A percentile compares a stretch with the other conserved stretches of the same genome.
These are phyloP conservation scores for Procambarus clarkii DNA, from an alignment of 1,140 invertebrate genomes.

Conservation along the genomic window DNA sequence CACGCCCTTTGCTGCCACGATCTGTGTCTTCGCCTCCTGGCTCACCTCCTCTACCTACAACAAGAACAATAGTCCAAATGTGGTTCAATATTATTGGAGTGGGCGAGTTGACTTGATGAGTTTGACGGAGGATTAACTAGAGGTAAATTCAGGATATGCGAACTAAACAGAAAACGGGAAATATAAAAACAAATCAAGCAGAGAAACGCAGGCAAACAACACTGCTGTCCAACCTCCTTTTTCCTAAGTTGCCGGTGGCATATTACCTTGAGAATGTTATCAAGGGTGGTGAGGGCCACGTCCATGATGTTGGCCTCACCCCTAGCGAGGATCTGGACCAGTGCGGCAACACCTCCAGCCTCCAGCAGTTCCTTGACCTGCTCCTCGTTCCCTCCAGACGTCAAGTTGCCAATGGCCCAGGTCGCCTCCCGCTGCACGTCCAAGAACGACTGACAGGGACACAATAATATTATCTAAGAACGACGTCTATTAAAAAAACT, in stretches of 20 bases:
- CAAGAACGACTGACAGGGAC: conserved; percentile 88
- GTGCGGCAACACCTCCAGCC: conserved; percentile 91
- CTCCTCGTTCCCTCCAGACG: conserved; percentile 94
- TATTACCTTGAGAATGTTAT: conserved; percentile 89
- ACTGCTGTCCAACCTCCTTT: too few species aligned
- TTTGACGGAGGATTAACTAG: too few species aligned
- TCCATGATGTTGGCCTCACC: conserved; percentile 86
- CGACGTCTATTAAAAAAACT: too few species aligned
- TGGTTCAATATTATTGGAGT: too few species aligned
- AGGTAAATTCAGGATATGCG: too few species aligned
- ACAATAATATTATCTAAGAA: too few species aligned
- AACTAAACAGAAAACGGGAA: too few species aligned
- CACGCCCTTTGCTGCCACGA: conserved; percentile 20
- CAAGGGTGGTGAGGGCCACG: conserved; percentile 92
- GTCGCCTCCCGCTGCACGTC: conserved; percentile 99
- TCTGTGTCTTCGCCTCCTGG: not conserved
- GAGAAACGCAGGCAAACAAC: too few species aligned
- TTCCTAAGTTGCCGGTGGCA: too few species aligned
- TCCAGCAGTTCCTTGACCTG: conserved; percentile 88
- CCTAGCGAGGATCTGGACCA: conserved; percentile 94
- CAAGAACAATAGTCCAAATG: too few species aligned
- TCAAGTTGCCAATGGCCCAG: conserved; percentile 99
- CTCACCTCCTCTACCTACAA: not conserved
- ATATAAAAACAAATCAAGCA: too few species aligned
- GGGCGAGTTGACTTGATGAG: too few species aligned